A percentile compares a stretch with the other conserved stretches of the same genome.
phyloP scores from a whole-genome alignment of 2,113 vertebrate species.

The Esox niger region DNA sequence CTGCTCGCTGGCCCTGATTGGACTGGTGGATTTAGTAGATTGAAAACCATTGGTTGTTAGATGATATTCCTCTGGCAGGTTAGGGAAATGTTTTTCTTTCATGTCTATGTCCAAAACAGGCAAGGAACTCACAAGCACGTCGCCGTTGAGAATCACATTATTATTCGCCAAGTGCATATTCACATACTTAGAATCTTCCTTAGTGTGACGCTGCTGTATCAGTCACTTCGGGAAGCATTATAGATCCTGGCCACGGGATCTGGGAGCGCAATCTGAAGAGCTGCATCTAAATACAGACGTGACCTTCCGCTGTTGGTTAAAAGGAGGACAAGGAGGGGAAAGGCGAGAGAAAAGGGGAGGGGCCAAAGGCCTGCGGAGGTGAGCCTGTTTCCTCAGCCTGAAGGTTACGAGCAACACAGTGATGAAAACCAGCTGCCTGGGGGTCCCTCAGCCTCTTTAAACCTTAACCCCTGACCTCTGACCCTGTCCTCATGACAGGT shows the following conservation, averaged over 20 bases:
- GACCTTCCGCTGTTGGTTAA: conserved; percentile 43
- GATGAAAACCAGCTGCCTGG: conserved; percentile 43
- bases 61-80: no score
- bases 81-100: no score
- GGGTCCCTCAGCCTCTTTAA: conserved; percentile 35
- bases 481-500: conserved; percentile 47
- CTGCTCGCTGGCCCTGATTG: no score
- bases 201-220: no score
- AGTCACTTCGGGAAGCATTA: conserved; percentile 23
- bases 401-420: no score
- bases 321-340: background rate
- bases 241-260: conserved; percentile 37
- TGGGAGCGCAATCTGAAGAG: conserved; percentile 32
- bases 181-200: no score
- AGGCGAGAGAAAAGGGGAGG: background rate
- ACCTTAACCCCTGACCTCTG: conserved; percentile 51
- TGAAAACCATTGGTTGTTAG: no score
- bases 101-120: no score
- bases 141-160: no score
- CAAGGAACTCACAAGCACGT: no score
- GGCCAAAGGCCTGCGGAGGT: conserved; percentile 8
- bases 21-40: no score
- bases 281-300: conserved; percentile 47
- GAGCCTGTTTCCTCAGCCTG: conserved; percentile 34
- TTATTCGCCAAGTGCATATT: no score